Evolutionary conservation across 64 coral and sea anemone species (phyloP), one percentile per base, ranked within the genome.

Genomic region (Trachythela sp.): DNA sequence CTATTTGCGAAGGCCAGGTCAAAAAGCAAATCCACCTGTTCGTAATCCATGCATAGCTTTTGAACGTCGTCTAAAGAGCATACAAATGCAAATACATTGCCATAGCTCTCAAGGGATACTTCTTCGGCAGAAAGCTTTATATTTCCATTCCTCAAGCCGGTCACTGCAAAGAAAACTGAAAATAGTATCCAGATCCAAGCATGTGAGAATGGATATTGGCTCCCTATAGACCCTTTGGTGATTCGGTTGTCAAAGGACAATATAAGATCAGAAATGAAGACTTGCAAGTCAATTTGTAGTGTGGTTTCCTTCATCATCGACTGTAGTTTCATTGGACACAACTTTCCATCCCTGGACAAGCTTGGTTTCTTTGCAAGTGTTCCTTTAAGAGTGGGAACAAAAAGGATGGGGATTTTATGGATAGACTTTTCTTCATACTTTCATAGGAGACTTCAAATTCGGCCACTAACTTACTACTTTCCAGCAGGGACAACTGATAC

Each of bases 41-140:
- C 68, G 0, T 24, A 10, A 72, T 72, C 33, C 1, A 9, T 11
- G 29, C 15, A 72, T 14, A 72, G 68, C 33, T 72, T 35, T 26
- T 72, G 14, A 72, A 72, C 68, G 24, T 72, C 17, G 68, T 72
- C 68, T 35, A 72, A 72, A 72, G 68, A 72, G 33, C n/a, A 72
- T 35, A 72, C 68, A 26, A 22, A 72, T 2, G 68, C 68, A 72
- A 8, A 72, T 11, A 72, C 68, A 11, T 72, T 72, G 33, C 68
- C 68, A 72, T 72, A 72, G n/a, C 15, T 35, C n/a, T 72, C 33
- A n/a, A 72, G 68, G 1, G 68, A 35, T 31, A 0, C 68, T 72
- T 72, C 68, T 22, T 26, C 68, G 1, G n/a, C 14, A 72, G 68
- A 72, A 22, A 72, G 68, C 2, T 72, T 14, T 24, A 72, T 35